Conservation (phyloP, 2,888 invertebrate species). For the Pristionchus mayeri region DNA sequence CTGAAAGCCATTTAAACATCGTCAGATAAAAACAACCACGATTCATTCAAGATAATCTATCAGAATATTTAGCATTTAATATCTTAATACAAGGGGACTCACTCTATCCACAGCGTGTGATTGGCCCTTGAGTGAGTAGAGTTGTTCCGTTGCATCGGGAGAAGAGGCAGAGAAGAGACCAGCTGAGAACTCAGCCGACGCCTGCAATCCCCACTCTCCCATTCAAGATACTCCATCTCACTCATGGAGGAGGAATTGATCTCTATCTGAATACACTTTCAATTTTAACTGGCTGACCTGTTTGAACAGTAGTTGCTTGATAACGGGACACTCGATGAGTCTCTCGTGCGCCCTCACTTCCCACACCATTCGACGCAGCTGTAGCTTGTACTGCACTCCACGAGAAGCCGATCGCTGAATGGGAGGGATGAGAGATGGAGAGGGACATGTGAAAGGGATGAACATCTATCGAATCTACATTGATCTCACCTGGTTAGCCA, state of each 20-base stretch:
- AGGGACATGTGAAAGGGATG: neutral
- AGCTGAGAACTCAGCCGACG: neutral
- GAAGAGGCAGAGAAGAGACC: slow-evolving; percentile 38
- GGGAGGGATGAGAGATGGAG: neutral
- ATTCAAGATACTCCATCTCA: too few relatives aligned
- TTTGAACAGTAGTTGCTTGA: slow-evolving; percentile 63
- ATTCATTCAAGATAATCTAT: neutral
- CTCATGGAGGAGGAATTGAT: too few relatives aligned
- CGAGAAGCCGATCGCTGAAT: slow-evolving; percentile 55
- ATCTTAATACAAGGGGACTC: too few relatives aligned
- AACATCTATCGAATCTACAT: neutral
- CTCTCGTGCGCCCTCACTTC: slow-evolving; percentile 66
- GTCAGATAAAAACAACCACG: neutral
- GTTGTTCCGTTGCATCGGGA: neutral
- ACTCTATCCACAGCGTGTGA: slow-evolving; percentile 35
- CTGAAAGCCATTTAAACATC: slow-evolving; percentile 81
- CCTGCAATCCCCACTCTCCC: too few relatives aligned
- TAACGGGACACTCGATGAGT: slow-evolving; percentile 63
- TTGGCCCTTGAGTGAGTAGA: slow-evolving; percentile 3
- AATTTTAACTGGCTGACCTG: slow-evolving; percentile 57
- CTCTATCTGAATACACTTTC: too few relatives aligned
- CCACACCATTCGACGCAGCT: slow-evolving; percentile 53
- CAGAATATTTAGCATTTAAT: too few relatives aligned
- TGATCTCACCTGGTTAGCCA: slow-evolving; percentile 61
- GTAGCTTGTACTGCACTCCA: slow-evolving; percentile 55